Base-by-base conservation (phyloP, 2,797 vertebrate species). In the Etheostoma perlongum region DNA sequence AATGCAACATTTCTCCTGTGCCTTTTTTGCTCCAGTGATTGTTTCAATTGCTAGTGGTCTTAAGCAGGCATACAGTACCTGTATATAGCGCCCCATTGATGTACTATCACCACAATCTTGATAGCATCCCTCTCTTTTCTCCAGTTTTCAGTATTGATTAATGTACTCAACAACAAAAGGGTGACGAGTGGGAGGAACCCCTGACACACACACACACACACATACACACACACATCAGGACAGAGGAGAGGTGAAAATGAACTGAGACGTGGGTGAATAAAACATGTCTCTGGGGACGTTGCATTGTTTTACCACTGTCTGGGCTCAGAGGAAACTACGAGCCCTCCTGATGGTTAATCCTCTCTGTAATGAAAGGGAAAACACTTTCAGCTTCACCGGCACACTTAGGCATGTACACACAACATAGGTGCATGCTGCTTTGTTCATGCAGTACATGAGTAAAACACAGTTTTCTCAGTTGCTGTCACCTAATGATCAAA, bases 221-320 rank as follows among this genome's bases (percentile, higher is more conserved):
- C 48, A 19, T 74, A 73, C 33, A 36, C 42, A 13, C 4, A 44
- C 78, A 81, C 85, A 64, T 83, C 78, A 80, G 82, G 68, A 79
- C 73, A 46, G 75, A 86, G 52, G 70, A 85, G 74, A 88, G 84
- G 89, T 87, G 92, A 92, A 91, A 92, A 93, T 92, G 53, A 92
- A 90, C 76, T 69, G 78, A 86, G 88, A 89, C 70, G 14, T 59
- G 73, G 87, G 71, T 87, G 84, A 91, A 92, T 88, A 82, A 89
- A 90, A 90, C 76, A 81, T 82, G 87, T 85, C 90, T 89, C 86
- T 5, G 62, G 74, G 86, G 92, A 90, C 62, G 36, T 9, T 64
- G 77, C 79, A 80, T 86, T 74, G 76, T 87, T 91, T 83, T 57
- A 81, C 62, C 18, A 49, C 54, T 81, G 78, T 65, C 67, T 69